Conservation (phyloP, 2,113 vertebrate species). For the Plestiodon gilberti region DNA sequence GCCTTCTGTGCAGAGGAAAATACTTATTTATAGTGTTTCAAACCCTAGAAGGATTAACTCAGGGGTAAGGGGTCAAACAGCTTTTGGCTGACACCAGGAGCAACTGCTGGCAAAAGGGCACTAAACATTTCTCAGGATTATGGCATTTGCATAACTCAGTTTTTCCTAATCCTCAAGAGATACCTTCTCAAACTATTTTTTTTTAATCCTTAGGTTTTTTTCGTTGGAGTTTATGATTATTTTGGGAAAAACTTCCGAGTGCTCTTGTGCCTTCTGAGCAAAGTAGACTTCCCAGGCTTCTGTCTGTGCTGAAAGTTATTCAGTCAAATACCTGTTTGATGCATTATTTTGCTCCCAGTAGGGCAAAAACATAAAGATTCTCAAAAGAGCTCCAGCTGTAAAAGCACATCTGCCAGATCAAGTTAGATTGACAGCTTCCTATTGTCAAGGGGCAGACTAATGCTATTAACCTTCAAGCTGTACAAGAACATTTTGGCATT, state of each 20-base stretch:
- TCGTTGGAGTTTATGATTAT: background rate
- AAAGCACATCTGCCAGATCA: slow-evolving; percentile 68
- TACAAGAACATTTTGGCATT: slow-evolving; percentile 46
- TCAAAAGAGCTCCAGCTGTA: slow-evolving; percentile 59
- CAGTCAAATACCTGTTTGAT: slow-evolving; percentile 53
- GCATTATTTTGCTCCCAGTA: slow-evolving; percentile 52
- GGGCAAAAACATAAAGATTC: slow-evolving; percentile 43
- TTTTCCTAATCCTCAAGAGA: background rate
- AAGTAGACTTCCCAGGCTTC: slow-evolving; percentile 46
- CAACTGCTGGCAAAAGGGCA: background rate
- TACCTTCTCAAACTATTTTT: background rate
- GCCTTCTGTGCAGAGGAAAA: background rate
- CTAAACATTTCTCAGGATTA: background rate
- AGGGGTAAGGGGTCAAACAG: background rate
- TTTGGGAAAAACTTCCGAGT: slow-evolving; percentile 24
- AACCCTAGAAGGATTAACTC: background rate
- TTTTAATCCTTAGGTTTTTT: background rate
- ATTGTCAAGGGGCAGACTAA: slow-evolving; percentile 56
- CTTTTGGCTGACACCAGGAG: background rate
- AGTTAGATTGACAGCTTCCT: slow-evolving; percentile 72
- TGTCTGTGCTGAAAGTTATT: slow-evolving; percentile 49
- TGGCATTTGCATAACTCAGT: background rate
- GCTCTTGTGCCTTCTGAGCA: slow-evolving; percentile 37
- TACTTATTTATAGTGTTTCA: background rate
- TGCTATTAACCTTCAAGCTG: slow-evolving; percentile 69